Conservation (phyloP, 2,888 invertebrate species). For the Zaprionus lineosus region DNA sequence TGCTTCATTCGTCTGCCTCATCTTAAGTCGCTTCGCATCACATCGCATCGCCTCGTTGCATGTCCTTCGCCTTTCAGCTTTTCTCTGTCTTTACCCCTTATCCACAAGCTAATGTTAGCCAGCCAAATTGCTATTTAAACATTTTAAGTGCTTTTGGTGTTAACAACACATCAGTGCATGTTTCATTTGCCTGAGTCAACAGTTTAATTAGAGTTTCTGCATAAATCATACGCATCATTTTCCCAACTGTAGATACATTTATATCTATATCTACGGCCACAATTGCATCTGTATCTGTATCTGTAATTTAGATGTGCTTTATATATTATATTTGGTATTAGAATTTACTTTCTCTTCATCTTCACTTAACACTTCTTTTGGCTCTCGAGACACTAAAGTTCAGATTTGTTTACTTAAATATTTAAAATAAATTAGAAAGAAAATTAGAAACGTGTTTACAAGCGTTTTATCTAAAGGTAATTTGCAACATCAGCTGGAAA, state of each 20-base stretch:
- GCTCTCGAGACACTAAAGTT: neutral
- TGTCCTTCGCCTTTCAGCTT: too few relatives aligned
- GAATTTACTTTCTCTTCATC: slow-evolving; percentile 15
- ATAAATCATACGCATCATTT: slow-evolving; percentile 50
- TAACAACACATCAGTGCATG: slow-evolving; percentile 71
- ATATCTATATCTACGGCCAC: slow-evolving; percentile 17
- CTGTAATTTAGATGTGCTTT: neutral
- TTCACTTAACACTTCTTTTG: neutral
- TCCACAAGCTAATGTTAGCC: slow-evolving; percentile 7
- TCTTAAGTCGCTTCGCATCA: neutral
- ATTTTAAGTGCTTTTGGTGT: slow-evolving; percentile 71
- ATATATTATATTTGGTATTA: slow-evolving; percentile 12
- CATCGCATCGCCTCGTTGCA: neutral
- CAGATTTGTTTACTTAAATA: neutral
- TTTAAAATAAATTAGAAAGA: neutral
- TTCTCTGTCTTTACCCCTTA: too few relatives aligned
- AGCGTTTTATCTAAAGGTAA: too few relatives aligned
- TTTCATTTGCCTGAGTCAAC: slow-evolving; percentile 72
- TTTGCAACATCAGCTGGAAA: too few relatives aligned
- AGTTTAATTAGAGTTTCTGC: slow-evolving; percentile 71
- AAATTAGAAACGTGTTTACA: neutral
- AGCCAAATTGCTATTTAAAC: slow-evolving; percentile 61
- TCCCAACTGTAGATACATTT: slow-evolving; percentile 17
- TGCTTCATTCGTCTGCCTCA: neutral
- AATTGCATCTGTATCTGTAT: neutral